Percentiles rank a stretch among this genome's conserved stretches.
phyloP scores from a whole-genome alignment of 2,888 invertebrate genomes.

The Masnerella sp. region DNA sequence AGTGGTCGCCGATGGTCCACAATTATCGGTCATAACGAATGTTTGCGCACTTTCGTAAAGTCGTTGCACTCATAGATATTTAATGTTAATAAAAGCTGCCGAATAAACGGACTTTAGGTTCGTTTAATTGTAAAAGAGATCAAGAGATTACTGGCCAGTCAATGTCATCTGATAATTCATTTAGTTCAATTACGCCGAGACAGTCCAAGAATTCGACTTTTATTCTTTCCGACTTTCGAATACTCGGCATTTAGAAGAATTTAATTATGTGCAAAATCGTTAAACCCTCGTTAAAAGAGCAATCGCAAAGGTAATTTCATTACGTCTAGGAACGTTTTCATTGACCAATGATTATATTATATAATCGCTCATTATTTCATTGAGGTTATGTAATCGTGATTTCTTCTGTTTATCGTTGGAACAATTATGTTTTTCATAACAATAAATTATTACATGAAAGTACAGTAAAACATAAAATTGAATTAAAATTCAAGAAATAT shows the following conservation, averaged over 20 bases:
- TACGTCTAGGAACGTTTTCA: too few species aligned
- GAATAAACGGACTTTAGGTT: slow-evolving; percentile 37
- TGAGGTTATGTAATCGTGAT: too few species aligned
- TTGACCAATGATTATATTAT: too few species aligned
- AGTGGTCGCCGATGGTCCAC: slow-evolving; percentile 43
- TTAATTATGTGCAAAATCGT: slow-evolving; percentile 33
- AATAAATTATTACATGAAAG: background rate
- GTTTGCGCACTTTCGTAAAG: slow-evolving; percentile 47
- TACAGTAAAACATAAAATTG: background rate
- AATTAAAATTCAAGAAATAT: slow-evolving; percentile 5
- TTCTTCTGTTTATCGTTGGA: too few species aligned
- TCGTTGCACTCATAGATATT: slow-evolving; percentile 39
- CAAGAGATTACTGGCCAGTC: slow-evolving; percentile 29
- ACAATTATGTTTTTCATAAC: too few species aligned
- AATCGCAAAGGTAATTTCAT: too few species aligned
- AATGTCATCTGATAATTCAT: slow-evolving; percentile 37
- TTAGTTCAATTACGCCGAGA: slow-evolving; percentile 43
- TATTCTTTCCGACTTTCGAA: slow-evolving; percentile 35
- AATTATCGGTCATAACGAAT: slow-evolving; percentile 59
- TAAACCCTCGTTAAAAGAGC: slow-evolving; percentile 8
- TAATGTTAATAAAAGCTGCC: slow-evolving; percentile 48
- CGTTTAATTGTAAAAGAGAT: slow-evolving; percentile 30
- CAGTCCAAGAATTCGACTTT: slow-evolving; percentile 45
- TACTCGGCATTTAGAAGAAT: slow-evolving; percentile 14
- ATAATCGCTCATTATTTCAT: too few species aligned